Conservation (phyloP, 2,797 vertebrate species). For the Oophaga sylvatica region DNA sequence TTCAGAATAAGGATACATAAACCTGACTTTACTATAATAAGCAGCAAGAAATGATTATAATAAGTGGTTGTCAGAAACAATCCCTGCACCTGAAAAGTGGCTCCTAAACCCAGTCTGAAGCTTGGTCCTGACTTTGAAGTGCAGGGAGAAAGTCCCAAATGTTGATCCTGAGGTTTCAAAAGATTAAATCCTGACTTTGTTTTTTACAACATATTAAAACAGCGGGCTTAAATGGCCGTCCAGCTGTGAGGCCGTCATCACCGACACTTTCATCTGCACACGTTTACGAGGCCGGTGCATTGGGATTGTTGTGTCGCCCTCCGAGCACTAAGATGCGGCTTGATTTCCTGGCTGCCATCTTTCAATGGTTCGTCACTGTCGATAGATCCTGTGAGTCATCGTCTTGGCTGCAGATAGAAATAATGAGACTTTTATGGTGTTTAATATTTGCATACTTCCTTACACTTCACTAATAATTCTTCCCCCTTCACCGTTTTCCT, state of each 20-base stretch:
- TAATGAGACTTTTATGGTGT: conserved; percentile 1
- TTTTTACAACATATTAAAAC: conserved; percentile 75
- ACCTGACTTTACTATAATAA: neutral
- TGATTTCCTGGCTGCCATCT: neutral
- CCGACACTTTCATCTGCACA: conserved; percentile 76
- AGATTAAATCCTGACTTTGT: conserved; percentile 77
- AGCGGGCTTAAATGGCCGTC: conserved; percentile 75
- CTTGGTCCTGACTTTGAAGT: conserved; percentile 76
- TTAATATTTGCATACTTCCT: conserved; percentile 18
- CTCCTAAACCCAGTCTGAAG: conserved; percentile 71
- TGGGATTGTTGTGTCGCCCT: conserved; percentile 64
- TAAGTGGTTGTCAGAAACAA: conserved; percentile 3
- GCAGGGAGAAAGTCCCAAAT: conserved; percentile 75
- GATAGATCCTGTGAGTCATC: neutral
- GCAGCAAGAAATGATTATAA: conserved; percentile 16
- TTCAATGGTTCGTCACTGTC: neutral
- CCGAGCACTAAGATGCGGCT: conserved; percentile 62
- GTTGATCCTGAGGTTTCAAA: conserved; percentile 75
- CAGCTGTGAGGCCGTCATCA: conserved; percentile 72
- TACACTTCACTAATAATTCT: neutral
- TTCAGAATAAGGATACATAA: neutral
- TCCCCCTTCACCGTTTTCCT: conserved; percentile 10
- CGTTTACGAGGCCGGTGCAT: conserved; percentile 67
- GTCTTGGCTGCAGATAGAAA: conserved; percentile 7
- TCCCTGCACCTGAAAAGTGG: conserved; percentile 54